These are phyloP conservation scores for Halcyon leucocephala DNA, from an alignment of 2,797 vertebrate species.

Conservation along the genomic window DNA sequence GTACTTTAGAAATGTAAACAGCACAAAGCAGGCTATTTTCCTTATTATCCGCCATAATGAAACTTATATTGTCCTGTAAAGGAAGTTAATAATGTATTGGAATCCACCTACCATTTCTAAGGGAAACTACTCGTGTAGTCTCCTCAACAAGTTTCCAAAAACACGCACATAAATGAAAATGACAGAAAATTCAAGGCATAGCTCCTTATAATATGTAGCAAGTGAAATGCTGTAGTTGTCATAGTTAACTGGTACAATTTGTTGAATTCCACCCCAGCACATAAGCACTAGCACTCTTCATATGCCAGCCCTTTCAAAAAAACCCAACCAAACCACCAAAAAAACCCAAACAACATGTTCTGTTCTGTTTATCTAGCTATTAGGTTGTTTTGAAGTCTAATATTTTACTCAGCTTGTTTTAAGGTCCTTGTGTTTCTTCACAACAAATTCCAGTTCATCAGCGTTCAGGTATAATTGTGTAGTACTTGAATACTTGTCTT, in stretches of 20 bases:
- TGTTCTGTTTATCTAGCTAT: background rate
- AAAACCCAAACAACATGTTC: fast-evolving
- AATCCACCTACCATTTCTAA: background rate
- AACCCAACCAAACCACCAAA: background rate
- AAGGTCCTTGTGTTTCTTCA: background rate
- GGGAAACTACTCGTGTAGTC: background rate
- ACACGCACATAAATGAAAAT: background rate
- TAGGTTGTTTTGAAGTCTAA: background rate
- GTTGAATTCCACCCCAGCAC: background rate
- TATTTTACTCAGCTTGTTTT: background rate
- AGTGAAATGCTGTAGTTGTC: background rate
- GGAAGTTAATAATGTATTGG: background rate
- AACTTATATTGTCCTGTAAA: background rate
- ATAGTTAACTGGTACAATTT: background rate
- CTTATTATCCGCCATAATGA: background rate
- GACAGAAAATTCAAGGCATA: background rate
- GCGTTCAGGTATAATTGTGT: background rate
- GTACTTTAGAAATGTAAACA: background rate
- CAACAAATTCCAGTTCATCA: background rate
- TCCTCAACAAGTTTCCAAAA: background rate
- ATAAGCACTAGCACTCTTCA: background rate
- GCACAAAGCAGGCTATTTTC: background rate
- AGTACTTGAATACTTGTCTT: background rate
- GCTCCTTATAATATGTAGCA: background rate
- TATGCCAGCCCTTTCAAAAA: background rate